Evolutionary conservation across 2,888 invertebrate genomes (phyloP).

Genomic region (Ophion costatus): DNA sequence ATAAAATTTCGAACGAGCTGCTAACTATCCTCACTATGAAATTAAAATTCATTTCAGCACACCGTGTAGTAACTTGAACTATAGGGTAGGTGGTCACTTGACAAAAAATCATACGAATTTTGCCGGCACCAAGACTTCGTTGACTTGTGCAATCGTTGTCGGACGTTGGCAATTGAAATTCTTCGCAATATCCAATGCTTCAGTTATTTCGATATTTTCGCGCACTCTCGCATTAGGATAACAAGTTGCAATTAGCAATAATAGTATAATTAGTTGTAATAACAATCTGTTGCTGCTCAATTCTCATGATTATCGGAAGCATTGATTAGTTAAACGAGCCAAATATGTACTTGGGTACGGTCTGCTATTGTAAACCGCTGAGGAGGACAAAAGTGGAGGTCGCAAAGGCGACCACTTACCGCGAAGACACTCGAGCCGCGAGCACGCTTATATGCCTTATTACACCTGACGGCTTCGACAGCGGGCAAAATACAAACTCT

Average conservation of each 20-base stretch:
- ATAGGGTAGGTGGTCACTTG: no score
- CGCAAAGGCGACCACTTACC: slow-evolving; percentile 55
- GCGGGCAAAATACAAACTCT: slow-evolving; percentile 54
- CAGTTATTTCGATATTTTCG: not conserved
- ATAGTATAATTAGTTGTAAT: not conserved
- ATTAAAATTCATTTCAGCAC: no score
- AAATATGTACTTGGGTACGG: slow-evolving; percentile 12
- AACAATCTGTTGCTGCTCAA: not conserved
- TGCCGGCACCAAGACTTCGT: no score
- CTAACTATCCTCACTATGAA: no score
- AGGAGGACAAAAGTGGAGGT: slow-evolving; percentile 39
- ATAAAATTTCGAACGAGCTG: no score
- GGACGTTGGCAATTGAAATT: no score
- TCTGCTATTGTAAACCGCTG: slow-evolving; percentile 13
- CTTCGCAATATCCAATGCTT: not conserved
- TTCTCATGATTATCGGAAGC: not conserved
- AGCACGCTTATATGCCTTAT: slow-evolving; percentile 48
- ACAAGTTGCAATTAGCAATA: not conserved
- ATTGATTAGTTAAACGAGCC: not conserved
- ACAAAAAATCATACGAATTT: no score
- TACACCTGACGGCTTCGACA: slow-evolving; percentile 68
- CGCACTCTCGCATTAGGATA: not conserved
- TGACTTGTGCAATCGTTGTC: no score
- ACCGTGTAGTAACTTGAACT: no score
- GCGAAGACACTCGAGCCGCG: slow-evolving; percentile 41